Percentiles rank a stretch among this genome's conserved stretches.
Evolutionary conservation across 1,140 invertebrate species (phyloP).

Genomic region (Macrobrachium nipponense): DNA sequence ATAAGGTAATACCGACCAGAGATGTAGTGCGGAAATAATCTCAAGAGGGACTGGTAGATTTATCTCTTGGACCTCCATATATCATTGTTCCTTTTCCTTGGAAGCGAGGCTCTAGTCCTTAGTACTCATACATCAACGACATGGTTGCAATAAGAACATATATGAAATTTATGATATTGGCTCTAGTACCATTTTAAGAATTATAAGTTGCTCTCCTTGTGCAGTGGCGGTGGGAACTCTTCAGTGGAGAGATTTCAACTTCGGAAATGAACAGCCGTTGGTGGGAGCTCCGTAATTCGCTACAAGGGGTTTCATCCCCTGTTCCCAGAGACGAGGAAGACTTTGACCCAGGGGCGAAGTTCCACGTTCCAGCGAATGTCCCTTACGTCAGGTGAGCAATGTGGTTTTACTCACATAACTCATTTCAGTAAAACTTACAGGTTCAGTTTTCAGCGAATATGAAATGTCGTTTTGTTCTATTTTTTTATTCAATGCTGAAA

Average conservation of each 20-base stretch:
- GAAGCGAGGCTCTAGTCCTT: too few relatives aligned
- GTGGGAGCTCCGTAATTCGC: conserved; percentile 76
- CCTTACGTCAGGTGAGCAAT: conserved; percentile 85
- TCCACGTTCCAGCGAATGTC: conserved; percentile 84
- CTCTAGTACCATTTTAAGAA: too few relatives aligned
- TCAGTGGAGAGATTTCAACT: conserved; percentile 78
- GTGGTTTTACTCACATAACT: too few relatives aligned
- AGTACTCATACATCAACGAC: too few relatives aligned
- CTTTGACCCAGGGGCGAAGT: conserved; percentile 88
- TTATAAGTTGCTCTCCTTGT: background rate
- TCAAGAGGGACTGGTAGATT: background rate
- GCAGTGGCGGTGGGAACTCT: conserved; percentile 87
- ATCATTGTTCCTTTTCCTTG: too few relatives aligned
- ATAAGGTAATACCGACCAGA: conserved; percentile 69
- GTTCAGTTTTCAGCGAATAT: too few relatives aligned
- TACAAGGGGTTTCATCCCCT: conserved; percentile 85
- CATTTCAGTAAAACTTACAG: too few relatives aligned
- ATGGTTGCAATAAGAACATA: too few relatives aligned
- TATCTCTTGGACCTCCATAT: too few relatives aligned
- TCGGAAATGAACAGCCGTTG: conserved; percentile 84
- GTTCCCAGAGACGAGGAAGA: conserved; percentile 80
- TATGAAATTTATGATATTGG: too few relatives aligned
- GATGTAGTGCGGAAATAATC: background rate
- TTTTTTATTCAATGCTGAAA: background rate
- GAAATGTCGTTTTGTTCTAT: too few relatives aligned